phyloP scores from a whole-genome alignment of 2,797 vertebrate species.

The Salarias fasciatus region DNA sequence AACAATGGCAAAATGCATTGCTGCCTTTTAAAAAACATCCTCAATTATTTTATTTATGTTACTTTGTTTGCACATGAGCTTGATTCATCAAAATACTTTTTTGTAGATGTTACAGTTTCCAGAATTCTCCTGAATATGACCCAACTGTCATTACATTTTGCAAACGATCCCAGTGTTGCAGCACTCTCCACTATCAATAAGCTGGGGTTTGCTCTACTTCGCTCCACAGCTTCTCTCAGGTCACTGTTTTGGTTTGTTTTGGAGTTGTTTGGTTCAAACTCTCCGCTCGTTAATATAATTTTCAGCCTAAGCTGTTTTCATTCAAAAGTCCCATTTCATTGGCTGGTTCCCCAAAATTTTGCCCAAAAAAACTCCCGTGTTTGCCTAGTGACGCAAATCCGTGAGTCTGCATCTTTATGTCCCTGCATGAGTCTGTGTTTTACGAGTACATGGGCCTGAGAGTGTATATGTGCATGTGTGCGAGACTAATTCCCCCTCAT shows the following conservation, averaged over 20 bases:
- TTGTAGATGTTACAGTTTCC: too few relatives aligned
- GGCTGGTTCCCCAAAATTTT: background rate
- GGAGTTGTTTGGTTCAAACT: background rate
- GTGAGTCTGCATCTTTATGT: slow-evolving; percentile 4
- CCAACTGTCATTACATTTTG: too few relatives aligned
- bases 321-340: background rate
- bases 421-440: slow-evolving; percentile 13
- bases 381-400: slow-evolving; percentile 8
- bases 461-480: slow-evolving; percentile 4
- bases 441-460: slow-evolving; percentile 3
- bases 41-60: too few relatives aligned
- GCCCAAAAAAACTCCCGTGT: background rate
- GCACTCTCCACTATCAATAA: too few relatives aligned
- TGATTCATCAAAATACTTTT: too few relatives aligned
- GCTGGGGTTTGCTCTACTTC: too few relatives aligned
- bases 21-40: too few relatives aligned
- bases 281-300: background rate
- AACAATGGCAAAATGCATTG: too few relatives aligned
- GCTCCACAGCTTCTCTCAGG: too few relatives aligned
- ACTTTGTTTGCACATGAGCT: too few relatives aligned
- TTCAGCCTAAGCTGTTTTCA: background rate
- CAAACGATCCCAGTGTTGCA: too few relatives aligned
- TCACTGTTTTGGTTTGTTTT: slow-evolving; percentile 1
- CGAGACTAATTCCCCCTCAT: slow-evolving; percentile 12
- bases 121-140: too few relatives aligned